phyloP scores from a whole-genome alignment of 2,797 vertebrate genomes.

The Enteromius afrohamiltoni region DNA sequence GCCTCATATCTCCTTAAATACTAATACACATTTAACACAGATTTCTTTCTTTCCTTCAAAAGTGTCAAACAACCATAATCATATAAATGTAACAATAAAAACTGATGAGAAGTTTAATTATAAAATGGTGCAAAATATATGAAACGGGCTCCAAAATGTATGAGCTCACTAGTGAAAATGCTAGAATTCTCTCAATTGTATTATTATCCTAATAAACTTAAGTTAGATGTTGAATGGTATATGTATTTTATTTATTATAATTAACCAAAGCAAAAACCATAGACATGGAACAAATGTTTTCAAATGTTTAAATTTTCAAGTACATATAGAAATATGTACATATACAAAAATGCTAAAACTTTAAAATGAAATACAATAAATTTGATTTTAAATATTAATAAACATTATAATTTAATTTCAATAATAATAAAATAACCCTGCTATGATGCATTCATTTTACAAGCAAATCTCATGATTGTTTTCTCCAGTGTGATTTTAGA shows the following conservation, averaged over 20 bases:
- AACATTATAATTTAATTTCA: background rate
- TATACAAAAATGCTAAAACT: background rate
- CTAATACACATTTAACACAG: background rate
- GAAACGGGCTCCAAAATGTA: background rate
- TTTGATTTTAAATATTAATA: background rate
- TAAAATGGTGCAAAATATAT: background rate
- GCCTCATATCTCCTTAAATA: background rate
- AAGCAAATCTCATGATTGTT: background rate
- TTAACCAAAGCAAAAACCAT: background rate
- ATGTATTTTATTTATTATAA: background rate
- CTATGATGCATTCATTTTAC: background rate
- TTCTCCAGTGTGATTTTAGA: slow-evolving; percentile 4
- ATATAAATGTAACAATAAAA: background rate
- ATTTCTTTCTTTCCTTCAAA: background rate
- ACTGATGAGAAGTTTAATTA: background rate
- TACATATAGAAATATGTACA: background rate
- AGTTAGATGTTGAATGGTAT: background rate
- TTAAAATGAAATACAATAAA: background rate
- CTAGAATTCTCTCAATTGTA: background rate
- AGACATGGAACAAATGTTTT: background rate
- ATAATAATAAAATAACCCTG: no score
- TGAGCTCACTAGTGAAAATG: background rate
- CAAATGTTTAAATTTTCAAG: background rate
- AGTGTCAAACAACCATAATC: background rate
- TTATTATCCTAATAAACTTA: background rate